Evolutionary conservation across 1,140 invertebrate genomes (phyloP).

Genomic region (Zaprionus africanus): DNA sequence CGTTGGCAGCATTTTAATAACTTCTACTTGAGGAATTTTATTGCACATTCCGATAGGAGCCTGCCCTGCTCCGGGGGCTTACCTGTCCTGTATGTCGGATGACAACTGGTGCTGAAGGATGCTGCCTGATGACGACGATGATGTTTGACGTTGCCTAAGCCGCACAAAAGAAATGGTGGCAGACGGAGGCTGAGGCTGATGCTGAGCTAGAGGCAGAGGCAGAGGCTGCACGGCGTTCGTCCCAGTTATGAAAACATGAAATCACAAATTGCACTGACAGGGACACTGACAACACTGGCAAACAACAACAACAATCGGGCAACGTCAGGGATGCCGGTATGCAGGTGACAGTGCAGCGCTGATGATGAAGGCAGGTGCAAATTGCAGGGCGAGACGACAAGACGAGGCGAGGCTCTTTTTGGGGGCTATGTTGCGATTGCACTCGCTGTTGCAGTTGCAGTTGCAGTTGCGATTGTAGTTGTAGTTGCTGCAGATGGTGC

Average conservation of each 20-base stretch:
- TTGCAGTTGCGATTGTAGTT: slow-evolving; percentile 23
- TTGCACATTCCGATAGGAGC: slow-evolving; percentile 7
- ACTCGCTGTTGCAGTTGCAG: slow-evolving; percentile 23
- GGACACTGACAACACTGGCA: slow-evolving; percentile 30
- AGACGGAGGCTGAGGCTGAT: not conserved
- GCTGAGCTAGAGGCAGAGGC: not conserved
- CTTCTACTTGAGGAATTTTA: slow-evolving; percentile 10
- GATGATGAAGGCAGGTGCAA: slow-evolving; percentile 31
- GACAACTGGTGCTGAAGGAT: slow-evolving; percentile 35
- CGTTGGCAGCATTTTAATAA: slow-evolving; percentile 12
- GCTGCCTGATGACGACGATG: slow-evolving; percentile 33
- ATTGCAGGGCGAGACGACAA: not conserved
- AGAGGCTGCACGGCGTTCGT: not conserved
- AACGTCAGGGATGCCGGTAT: slow-evolving; percentile 23
- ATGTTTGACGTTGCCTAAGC: slow-evolving; percentile 58
- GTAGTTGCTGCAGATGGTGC: slow-evolving; percentile 6
- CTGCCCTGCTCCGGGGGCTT: slow-evolving; percentile 2
- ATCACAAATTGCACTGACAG: slow-evolving; percentile 54
- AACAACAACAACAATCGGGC: not conserved
- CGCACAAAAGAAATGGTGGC: slow-evolving; percentile 32
- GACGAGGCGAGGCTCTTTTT: slow-evolving; percentile 22
- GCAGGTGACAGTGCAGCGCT: slow-evolving; percentile 31
- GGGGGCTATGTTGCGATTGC: slow-evolving; percentile 37
- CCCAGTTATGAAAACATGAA: slow-evolving; percentile 64
- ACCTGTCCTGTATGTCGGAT: slow-evolving; percentile 32